Evolutionary conservation across 2,888 invertebrate genomes (phyloP).

Genomic region (Eutolmus rufibarbis): DNA sequence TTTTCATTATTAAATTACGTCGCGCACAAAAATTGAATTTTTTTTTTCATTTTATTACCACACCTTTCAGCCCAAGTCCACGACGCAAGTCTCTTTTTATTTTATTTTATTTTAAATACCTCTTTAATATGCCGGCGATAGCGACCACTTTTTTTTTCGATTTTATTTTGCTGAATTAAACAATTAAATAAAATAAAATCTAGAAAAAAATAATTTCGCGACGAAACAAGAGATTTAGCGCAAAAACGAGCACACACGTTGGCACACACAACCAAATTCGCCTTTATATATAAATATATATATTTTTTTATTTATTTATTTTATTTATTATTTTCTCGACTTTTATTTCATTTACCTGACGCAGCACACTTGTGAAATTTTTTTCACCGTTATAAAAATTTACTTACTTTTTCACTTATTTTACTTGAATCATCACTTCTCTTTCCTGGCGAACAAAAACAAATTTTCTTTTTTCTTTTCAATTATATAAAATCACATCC

Average conservation of each 20-base stretch:
- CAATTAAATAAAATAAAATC: not conserved
- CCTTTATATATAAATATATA: not conserved
- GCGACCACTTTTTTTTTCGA: not conserved
- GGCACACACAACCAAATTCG: slow-evolving; percentile 14
- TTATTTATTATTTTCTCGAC: not conserved
- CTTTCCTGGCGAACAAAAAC: slow-evolving; percentile 5
- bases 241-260: not conserved
- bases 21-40: not conserved
- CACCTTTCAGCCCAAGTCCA: not conserved
- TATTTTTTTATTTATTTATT: not conserved
- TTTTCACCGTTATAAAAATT: slow-evolving; percentile 10
- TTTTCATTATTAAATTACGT: not conserved
- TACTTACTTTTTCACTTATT: slow-evolving; percentile 27
- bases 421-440: slow-evolving; percentile 5
- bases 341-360: not conserved
- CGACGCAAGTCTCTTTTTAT: not conserved
- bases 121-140: not conserved
- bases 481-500: not conserved
- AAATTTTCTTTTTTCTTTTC: not conserved
- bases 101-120: not conserved
- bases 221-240: not conserved
- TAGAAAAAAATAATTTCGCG: not conserved
- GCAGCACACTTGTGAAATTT: slow-evolving; percentile 2
- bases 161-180: not conserved
- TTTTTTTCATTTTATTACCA: not conserved